These are phyloP conservation scores for Muschampia plurimacula DNA, from an alignment of 2,888 invertebrate genomes.

Conservation along the genomic window DNA sequence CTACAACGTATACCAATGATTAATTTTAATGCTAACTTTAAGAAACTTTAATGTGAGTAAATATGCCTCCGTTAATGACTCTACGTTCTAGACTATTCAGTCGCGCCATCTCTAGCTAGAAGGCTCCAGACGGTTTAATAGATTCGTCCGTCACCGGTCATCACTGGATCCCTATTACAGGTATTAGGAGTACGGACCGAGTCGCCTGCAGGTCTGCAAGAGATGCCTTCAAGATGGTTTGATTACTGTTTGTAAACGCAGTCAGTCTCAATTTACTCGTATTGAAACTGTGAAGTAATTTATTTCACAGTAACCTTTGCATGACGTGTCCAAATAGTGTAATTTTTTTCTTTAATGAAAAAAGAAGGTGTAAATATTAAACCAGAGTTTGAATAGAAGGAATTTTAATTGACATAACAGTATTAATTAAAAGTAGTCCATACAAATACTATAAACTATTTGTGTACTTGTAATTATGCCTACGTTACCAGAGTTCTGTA, in stretches of 20 bases:
- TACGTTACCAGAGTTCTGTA: too few species aligned
- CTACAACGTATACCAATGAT: too few species aligned
- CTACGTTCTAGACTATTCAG: background rate
- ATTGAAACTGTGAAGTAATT: background rate
- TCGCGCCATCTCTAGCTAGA: constrained; percentile 7
- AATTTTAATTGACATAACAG: too few species aligned
- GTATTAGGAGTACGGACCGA: constrained; percentile 47
- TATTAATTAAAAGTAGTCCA: too few species aligned
- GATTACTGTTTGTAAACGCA: constrained; percentile 1
- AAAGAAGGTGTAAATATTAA: too few species aligned
- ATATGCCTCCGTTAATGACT: too few species aligned
- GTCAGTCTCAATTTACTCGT: background rate
- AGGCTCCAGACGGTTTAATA: constrained; percentile 51
- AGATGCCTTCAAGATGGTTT: background rate
- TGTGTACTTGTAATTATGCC: too few species aligned
- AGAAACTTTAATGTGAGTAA: too few species aligned
- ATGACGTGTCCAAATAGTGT: background rate
- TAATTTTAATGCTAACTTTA: too few species aligned
- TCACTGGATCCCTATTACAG: constrained; percentile 52
- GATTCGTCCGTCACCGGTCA: constrained; percentile 56
- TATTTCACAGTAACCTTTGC: background rate
- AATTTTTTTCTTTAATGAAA: too few species aligned
- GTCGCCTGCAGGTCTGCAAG: background rate
- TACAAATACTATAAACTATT: too few species aligned
- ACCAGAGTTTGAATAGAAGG: too few species aligned